A percentile compares a stretch with the other conserved stretches of the same genome.
phyloP scores from a whole-genome alignment of 2,888 invertebrate genomes.

The Cantharis rufa region DNA sequence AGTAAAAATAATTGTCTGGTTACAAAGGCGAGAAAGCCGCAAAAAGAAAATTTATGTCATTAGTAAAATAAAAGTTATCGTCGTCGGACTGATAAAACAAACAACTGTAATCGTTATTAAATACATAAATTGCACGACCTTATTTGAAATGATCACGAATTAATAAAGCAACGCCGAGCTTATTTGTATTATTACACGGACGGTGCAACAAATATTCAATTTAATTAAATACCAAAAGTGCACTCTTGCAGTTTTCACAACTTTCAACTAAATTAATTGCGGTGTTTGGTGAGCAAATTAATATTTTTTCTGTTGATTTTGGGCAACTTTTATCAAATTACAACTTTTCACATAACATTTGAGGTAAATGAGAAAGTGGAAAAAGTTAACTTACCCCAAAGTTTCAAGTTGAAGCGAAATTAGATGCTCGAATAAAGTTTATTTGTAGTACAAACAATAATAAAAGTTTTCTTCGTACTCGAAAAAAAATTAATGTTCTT shows the following conservation, averaged over 20 bases:
- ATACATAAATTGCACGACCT: background rate
- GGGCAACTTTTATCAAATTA: background rate
- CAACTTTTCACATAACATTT: background rate
- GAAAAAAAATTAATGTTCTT: background rate
- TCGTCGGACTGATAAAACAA: background rate
- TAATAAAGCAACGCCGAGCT: background rate
- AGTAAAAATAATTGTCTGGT: background rate
- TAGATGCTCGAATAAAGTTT: background rate
- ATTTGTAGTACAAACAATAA: background rate
- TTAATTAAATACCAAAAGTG: background rate
- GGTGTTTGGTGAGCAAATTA: background rate
- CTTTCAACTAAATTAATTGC: background rate
- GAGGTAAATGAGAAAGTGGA: background rate
- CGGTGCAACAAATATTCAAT: background rate
- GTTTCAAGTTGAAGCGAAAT: background rate
- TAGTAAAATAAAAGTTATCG: background rate
- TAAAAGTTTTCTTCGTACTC: background rate
- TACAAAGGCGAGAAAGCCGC: background rate
- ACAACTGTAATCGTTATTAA: background rate
- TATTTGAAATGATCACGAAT: background rate
- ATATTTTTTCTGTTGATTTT: background rate
- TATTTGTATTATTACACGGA: background rate
- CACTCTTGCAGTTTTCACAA: background rate
- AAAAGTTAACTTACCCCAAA: background rate
- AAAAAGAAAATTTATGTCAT: background rate